Evolutionary conservation across 2,888 invertebrate genomes (phyloP).

Genomic region (Papilio demoleus): DNA sequence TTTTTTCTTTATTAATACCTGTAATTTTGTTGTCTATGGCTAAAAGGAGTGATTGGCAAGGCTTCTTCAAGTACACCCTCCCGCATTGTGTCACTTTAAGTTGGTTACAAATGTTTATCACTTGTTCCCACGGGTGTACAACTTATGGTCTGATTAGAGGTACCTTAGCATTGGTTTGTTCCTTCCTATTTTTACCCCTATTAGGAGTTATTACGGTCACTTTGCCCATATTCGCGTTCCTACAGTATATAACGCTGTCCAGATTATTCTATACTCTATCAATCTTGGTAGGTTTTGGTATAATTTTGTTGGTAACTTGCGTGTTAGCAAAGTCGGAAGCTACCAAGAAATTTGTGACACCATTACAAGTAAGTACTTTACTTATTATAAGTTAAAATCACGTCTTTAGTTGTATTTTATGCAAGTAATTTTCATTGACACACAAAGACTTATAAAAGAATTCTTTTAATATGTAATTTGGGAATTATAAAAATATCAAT

Average conservation of each 20-base stretch:
- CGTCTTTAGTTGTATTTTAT: too few relatives aligned
- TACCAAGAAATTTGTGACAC: constrained; percentile 87
- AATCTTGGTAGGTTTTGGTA: constrained; percentile 82
- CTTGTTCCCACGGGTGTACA: constrained; percentile 92
- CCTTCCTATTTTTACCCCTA: constrained; percentile 90
- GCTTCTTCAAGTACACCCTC: constrained; percentile 90
- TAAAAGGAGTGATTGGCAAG: constrained; percentile 89
- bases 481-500: too few relatives aligned
- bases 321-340: constrained; percentile 85
- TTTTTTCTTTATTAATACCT: constrained; percentile 90
- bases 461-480: too few relatives aligned
- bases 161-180: constrained; percentile 89
- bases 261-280: constrained; percentile 85
- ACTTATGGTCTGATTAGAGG: constrained; percentile 91
- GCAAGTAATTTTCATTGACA: too few relatives aligned
- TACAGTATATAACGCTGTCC: constrained; percentile 88
- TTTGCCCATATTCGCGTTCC: constrained; percentile 88
- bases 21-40: constrained; percentile 89
- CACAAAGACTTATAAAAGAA: too few relatives aligned
- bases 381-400: too few relatives aligned
- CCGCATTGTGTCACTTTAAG: constrained; percentile 95
- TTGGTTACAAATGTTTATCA: constrained; percentile 93
- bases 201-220: constrained; percentile 89
- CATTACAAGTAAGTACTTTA: constrained; percentile 84
- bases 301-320: constrained; percentile 86